Conservation (phyloP, 2,888 invertebrate species). For the Lamellibrachia satsuma region DNA sequence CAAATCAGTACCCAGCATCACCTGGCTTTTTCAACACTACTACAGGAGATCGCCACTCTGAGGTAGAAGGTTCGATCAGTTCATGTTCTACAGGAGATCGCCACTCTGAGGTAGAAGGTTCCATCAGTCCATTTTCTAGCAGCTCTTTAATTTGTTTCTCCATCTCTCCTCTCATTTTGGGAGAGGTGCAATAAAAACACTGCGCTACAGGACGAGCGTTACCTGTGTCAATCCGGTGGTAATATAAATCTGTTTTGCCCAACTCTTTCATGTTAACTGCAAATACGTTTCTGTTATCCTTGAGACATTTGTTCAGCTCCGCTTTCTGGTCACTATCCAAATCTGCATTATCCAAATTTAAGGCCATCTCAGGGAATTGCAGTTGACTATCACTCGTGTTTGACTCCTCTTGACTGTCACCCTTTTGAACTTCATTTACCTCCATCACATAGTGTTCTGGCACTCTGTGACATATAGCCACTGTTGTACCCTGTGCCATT, state of each 20-base stretch:
- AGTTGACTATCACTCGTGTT: background rate
- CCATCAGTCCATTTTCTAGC: background rate
- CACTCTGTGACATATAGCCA: background rate
- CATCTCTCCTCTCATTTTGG: background rate
- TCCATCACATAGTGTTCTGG: background rate
- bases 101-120: background rate
- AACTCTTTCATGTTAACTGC: background rate
- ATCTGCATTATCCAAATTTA: background rate
- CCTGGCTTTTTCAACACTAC: background rate
- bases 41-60: background rate
- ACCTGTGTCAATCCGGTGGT: background rate
- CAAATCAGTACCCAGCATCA: background rate
- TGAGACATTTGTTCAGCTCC: background rate
- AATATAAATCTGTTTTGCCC: background rate
- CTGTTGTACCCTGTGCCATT: background rate
- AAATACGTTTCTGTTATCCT: background rate
- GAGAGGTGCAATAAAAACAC: background rate
- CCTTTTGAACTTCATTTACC: background rate
- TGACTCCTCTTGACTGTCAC: background rate
- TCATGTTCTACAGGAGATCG: background rate
- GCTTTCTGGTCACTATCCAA: background rate
- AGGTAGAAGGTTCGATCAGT: background rate
- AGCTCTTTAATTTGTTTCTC: background rate
- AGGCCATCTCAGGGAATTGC: background rate
- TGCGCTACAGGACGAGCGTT: background rate